Conservation (phyloP, 2,888 invertebrate genomes). For the Tetheella fluctuosa region DNA sequence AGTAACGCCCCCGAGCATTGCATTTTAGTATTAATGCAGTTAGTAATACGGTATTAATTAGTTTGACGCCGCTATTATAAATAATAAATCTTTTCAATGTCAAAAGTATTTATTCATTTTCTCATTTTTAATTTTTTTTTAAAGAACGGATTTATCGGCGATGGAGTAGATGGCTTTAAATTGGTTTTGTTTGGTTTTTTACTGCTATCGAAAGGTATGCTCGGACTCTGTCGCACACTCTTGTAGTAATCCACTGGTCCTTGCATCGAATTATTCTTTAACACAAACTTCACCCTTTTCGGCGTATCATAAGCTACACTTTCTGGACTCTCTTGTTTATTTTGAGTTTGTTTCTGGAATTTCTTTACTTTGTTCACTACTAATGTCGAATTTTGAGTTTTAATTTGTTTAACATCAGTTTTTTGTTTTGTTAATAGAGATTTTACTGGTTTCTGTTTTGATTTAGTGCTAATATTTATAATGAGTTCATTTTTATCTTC, state of each 20-base stretch:
- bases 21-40: no score
- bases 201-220: constrained; percentile 89
- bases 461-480: constrained; percentile 10
- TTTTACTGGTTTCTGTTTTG: not conserved
- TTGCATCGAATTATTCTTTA: constrained; percentile 88
- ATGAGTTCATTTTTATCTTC: constrained; percentile 23
- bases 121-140: constrained; percentile 74
- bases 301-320: constrained; percentile 49
- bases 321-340: constrained; percentile 1
- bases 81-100: no score
- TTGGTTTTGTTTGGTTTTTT: constrained; percentile 88
- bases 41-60: no score
- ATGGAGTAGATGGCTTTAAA: constrained; percentile 87
- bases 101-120: constrained; percentile 3
- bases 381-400: constrained; percentile 25
- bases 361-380: constrained; percentile 61
- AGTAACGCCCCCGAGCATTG: no score
- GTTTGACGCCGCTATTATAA: no score
- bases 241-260: constrained; percentile 89
- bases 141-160: constrained; percentile 91
- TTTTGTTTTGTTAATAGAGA: not conserved
- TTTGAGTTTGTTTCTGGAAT: constrained; percentile 50
- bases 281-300: constrained; percentile 89
- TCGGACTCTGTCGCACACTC: constrained; percentile 88
- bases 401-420: not conserved